A percentile compares a stretch with the other conserved stretches of the same genome.
phyloP scores from a whole-genome alignment of 2,113 vertebrate species.

The Lycocorax pyrrhopterus region DNA sequence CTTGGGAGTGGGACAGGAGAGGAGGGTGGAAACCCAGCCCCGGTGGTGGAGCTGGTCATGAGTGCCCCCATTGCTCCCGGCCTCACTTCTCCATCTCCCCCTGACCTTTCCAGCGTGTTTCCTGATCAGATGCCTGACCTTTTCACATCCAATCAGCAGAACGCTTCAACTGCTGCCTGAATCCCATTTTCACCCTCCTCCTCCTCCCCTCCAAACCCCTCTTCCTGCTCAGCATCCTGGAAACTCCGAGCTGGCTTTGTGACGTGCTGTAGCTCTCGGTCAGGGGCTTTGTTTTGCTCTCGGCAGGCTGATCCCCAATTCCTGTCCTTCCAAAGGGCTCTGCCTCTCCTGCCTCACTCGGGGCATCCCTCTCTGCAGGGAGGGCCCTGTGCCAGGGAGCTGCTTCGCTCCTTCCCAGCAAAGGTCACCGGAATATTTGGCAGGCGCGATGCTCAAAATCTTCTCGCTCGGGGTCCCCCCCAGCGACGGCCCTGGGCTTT shows the following conservation, averaged over 20 bases:
- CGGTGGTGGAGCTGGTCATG: not conserved
- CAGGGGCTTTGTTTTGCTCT: not conserved
- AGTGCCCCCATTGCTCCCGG: not conserved
- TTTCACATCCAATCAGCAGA: constrained; percentile 51
- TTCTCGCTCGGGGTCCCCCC: not conserved
- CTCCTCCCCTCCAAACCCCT: not conserved
- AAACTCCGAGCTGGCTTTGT: not conserved
- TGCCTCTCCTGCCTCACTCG: not conserved
- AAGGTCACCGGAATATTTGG: constrained; percentile 51
- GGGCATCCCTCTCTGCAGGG: not conserved
- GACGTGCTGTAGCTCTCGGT: not conserved
- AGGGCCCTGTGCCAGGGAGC: not conserved
- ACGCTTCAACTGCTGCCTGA: not conserved
- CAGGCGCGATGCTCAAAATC: not conserved
- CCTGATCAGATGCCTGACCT: constrained; percentile 38
- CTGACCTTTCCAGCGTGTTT: constrained; percentile 28
- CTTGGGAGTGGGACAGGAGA: not conserved
- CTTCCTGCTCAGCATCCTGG: not conserved
- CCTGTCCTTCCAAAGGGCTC: not conserved
- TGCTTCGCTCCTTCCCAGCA: constrained; percentile 8
- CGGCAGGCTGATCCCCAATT: not conserved
- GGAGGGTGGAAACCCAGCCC: not conserved
- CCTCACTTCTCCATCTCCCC: not conserved
- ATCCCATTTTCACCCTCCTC: not conserved
- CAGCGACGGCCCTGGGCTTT: not conserved